phyloP scores from a whole-genome alignment of 92 coral and sea anemone species.

The Desmophyllum pertusum region DNA sequence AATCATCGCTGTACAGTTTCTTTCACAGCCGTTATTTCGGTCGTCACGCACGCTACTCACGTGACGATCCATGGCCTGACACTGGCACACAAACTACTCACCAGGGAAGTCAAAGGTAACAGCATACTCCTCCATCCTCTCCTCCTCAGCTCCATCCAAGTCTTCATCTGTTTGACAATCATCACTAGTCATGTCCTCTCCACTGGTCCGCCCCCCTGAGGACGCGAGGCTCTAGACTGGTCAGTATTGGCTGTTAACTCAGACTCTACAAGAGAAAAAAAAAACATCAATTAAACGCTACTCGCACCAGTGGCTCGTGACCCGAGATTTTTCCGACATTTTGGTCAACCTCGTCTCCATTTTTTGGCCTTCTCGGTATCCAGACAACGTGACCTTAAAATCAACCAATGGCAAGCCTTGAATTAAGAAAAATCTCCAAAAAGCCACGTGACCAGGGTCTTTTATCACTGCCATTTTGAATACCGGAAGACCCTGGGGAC shows the following conservation, averaged over 20 bases:
- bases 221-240: slow-evolving; percentile 81
- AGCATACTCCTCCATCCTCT: slow-evolving; percentile 76
- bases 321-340: no score
- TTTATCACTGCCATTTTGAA: no score
- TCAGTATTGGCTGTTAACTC: slow-evolving; percentile 84
- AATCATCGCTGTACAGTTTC: no score
- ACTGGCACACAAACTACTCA: slow-evolving; percentile 16
- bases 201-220: slow-evolving; percentile 66
- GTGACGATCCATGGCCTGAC: no score
- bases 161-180: slow-evolving; percentile 87
- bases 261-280: slow-evolving; percentile 59
- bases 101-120: slow-evolving; percentile 82
- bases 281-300: not conserved
- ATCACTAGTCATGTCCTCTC: slow-evolving; percentile 78
- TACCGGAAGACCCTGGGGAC: no score
- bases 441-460: no score
- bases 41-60: not conserved
- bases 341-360: no score
- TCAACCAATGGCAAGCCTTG: no score
- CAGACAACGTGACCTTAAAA: no score
- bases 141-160: slow-evolving; percentile 55
- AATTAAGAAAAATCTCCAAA: no score
- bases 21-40: not conserved
- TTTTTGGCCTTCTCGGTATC: no score
- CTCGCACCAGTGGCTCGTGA: not conserved